Conservation (phyloP, 1,140 invertebrate genomes). For the Ips nitidus region DNA sequence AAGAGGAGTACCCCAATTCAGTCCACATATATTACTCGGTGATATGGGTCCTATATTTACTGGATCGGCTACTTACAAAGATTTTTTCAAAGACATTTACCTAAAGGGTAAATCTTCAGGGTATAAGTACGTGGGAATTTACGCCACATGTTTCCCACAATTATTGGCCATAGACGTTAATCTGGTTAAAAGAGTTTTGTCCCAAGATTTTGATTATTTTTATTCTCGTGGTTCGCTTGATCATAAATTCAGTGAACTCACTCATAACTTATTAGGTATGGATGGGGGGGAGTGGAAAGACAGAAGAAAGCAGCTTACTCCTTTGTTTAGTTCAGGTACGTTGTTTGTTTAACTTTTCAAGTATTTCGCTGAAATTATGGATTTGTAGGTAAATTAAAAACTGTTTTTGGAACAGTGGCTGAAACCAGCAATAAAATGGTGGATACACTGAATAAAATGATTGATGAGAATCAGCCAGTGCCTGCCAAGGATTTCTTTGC, state of each 20-base stretch:
- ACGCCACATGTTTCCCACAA: constrained; percentile 5
- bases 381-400: constrained; percentile 51
- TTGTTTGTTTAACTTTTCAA: background rate
- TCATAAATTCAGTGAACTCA: constrained; percentile 53
- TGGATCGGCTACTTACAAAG: background rate
- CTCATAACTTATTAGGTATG: constrained; percentile 54
- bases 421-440: constrained; percentile 50
- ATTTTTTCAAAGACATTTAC: constrained; percentile 14
- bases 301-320: constrained; percentile 53
- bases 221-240: constrained; percentile 39
- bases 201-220: constrained; percentile 33
- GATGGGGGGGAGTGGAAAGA: constrained; percentile 55
- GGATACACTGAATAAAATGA: constrained; percentile 38
- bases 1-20: constrained; percentile 15
- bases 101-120: background rate
- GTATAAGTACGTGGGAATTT: constrained; percentile 14
- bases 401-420: constrained; percentile 49
- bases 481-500: constrained; percentile 57
- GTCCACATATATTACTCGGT: constrained; percentile 11
- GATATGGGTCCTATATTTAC: background rate
- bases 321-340: constrained; percentile 55
- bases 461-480: constrained; percentile 42
- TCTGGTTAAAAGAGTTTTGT: constrained; percentile 9
- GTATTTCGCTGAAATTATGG: constrained; percentile 5
- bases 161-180: background rate